Base-by-base conservation (phyloP, 2,888 invertebrate genomes). In the Ophion slaviceki region DNA sequence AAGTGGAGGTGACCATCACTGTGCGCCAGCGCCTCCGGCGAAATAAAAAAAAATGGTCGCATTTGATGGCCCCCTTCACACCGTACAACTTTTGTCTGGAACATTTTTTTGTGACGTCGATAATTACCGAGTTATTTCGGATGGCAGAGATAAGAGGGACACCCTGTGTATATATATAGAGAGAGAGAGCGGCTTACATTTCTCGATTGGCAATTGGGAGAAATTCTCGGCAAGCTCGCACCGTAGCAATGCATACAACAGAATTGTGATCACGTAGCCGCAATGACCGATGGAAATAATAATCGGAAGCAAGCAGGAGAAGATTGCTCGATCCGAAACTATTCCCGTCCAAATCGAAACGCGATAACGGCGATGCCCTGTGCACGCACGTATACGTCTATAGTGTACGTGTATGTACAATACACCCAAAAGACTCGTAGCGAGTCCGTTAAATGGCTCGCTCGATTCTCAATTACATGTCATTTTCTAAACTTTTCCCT, bases 201-300 rank as follows among this genome's bases (percentile, higher is more conserved):
- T 80, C 77, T 62, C 82, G 82, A 82, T 82, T 82, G 80, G 67
- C 80, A 80, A 59, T 74, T 75, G 74, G 47, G 61, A 74, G 80
- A 80, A 74, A 64, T 70, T 71, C 75, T 59, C 59, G 36, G 62
- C 53, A 68, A 66, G 36, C n/a, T 20, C 57, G 32, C 24, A 14
- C 11, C 14, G 17, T 64, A 24, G 76, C 68, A 76, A 74, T 70
- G 57, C 64, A 62, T 64, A 71, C 68, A 77, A 77, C 71, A 72
- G 67, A 80, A 86, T 86, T 82, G 77, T 80, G 80, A 86, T 86
- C 82, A 86, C 85, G 85, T 85, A 86, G 62, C 72, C 47, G 59
- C 76, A 82, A 80, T 77, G 82, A 77, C 72, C 77, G 82, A 82
- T 77, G 80, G 57, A 80, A 86, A 80, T 86, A 86, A 86, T 86